Base-by-base conservation (phyloP, 2,797 vertebrate species). In the Trematomus bernacchii region DNA sequence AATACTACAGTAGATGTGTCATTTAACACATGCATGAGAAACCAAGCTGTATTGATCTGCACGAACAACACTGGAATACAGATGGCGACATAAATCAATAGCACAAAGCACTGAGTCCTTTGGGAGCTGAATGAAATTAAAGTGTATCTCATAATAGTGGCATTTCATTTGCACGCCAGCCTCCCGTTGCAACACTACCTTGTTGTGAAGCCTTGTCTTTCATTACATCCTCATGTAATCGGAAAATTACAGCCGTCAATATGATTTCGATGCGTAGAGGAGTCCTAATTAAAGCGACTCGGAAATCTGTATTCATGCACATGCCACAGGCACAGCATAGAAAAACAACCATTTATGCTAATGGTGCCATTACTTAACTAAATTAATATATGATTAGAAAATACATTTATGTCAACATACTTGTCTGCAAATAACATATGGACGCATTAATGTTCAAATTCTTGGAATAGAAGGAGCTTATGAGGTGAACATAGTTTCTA, bases 41-140 rank as follows among this genome's bases (percentile, higher is more conserved):
- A 63, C 69, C 61, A 59, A 83, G 82, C 57, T 43, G 66, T 64
- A 86, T 87, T 62, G 85, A 88, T 88, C 87, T 43, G 14, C 19
- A 42, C 5, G 60, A 74, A 64, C 66, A 59, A 51, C 63, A 6
- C 44, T 6, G 10, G 71, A 83, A 89, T 71, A 76, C 47, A 71
- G 48, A 82, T 21, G 52, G 9, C 0, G 42, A 15, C 51, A 52
- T 50, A 63, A 88, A 91, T 90, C 86, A 77, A 87, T 88, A 70
- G 42, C 47, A 23, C 37, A 40, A 51, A 65, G 68, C 66, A 15
- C 12, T 0, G 58, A 50, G 21, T 54, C 78, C 75, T 51, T 7
- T 19, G 81, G 46, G 83, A 71, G 65, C 14, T 30, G 61, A 75
- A 86, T 87, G 77, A 59, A 89, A 87, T 89, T 83, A 80, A 79